These are phyloP conservation scores for Cygnus buccinator DNA, from an alignment of 2,113 vertebrate genomes.

Conservation along the genomic window DNA sequence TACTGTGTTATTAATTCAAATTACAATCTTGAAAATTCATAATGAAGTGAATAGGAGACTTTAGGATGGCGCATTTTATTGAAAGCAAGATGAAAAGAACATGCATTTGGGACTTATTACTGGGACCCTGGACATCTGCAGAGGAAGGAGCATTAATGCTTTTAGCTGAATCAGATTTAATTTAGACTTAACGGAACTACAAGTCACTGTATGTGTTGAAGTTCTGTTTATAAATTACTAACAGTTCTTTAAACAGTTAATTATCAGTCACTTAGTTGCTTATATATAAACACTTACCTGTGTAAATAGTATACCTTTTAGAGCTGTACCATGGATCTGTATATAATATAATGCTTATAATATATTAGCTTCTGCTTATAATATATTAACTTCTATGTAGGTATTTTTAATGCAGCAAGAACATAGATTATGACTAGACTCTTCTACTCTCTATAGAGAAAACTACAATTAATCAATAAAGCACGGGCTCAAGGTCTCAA, in stretches of 20 bases:
- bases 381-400: background rate
- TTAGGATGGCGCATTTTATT: background rate
- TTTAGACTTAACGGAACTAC: background rate
- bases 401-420: background rate
- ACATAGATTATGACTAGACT: background rate
- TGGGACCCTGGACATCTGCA: background rate
- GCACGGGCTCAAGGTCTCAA: background rate
- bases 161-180: background rate
- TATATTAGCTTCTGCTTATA: background rate
- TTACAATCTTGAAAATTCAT: background rate
- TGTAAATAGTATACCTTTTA: background rate
- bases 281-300: background rate
- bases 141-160: background rate
- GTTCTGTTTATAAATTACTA: background rate
- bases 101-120: background rate
- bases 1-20: background rate
- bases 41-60: background rate
- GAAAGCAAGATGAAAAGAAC: background rate
- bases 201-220: background rate
- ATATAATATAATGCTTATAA: background rate
- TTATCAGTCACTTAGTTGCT: background rate
- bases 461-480: background rate
- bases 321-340: background rate
- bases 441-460: background rate
- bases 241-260: background rate